Conservation (phyloP, 2,888 invertebrate species). For the Polyommatus iphigenia region DNA sequence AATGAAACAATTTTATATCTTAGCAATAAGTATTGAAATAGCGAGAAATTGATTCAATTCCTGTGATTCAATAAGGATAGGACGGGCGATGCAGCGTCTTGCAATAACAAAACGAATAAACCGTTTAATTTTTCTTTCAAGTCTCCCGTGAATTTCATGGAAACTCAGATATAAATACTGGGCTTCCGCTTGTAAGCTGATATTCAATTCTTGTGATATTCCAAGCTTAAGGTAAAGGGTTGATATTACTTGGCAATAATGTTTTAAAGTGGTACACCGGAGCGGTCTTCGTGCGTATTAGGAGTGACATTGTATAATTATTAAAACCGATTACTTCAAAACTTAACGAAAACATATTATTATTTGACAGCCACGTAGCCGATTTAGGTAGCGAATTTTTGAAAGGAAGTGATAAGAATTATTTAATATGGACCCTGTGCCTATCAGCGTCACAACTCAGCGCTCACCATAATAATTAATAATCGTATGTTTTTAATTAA, state of each 20-base stretch:
- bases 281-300: no score
- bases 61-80: constrained; percentile 28
- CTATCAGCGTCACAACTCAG: not conserved
- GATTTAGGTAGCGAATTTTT: not conserved
- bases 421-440: not conserved
- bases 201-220: constrained; percentile 13
- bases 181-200: constrained; percentile 3
- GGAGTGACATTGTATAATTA: no score
- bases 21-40: constrained; percentile 24
- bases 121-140: constrained; percentile 22
- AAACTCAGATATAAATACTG: constrained; percentile 13
- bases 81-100: constrained; percentile 22
- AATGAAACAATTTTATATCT: constrained; percentile 7
- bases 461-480: not conserved
- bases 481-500: not conserved
- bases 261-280: no score
- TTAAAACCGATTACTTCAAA: no score
- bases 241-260: not conserved
- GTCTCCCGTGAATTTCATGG: not conserved
- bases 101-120: constrained; percentile 27
- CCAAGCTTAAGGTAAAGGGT: not conserved
- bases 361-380: not conserved
- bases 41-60: constrained; percentile 25
- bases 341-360: no score
- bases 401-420: not conserved